Conservation (phyloP, 2,888 invertebrate species). For the Nebria salina region DNA sequence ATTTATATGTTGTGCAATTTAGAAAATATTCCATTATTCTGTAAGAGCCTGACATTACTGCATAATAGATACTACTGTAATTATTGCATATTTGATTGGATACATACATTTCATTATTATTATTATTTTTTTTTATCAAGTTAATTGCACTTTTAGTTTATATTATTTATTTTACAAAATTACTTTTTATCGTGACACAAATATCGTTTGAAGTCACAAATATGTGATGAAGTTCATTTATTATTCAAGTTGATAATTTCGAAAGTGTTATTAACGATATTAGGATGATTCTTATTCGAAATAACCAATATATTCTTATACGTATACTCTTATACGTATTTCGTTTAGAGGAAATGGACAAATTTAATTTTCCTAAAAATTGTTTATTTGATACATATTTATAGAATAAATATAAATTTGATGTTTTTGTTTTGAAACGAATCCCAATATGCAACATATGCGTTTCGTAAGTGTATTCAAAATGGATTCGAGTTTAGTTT, state of each 20-base stretch:
- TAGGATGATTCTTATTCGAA: not conserved
- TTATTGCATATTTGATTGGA: not conserved
- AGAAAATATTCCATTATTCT: slow-evolving; percentile 5
- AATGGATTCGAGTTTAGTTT: not conserved
- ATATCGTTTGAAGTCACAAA: not conserved
- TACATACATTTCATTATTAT: slow-evolving; percentile 11
- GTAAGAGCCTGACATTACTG: not conserved
- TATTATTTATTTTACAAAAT: slow-evolving; percentile 19
- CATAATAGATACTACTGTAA: slow-evolving; percentile 3
- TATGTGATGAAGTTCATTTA: slow-evolving; percentile 10
- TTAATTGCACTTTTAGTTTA: slow-evolving; percentile 15
- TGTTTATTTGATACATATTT: no score
- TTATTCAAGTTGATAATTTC: slow-evolving; percentile 4
- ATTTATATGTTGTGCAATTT: not conserved
- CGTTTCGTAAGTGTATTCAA: not conserved
- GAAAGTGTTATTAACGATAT: slow-evolving; percentile 8
- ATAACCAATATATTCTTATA: no score
- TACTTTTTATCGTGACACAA: slow-evolving; percentile 3
- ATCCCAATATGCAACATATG: not conserved
- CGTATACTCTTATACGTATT: no score
- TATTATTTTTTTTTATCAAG: not conserved
- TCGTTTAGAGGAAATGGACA: no score
- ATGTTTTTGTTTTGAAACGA: no score
- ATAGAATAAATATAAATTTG: no score
- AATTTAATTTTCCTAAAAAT: no score